Percentiles rank a stretch among this genome's conserved stretches.
Conservation (phyloP, 2,888 invertebrate species). For the Phortica magna region DNA sequence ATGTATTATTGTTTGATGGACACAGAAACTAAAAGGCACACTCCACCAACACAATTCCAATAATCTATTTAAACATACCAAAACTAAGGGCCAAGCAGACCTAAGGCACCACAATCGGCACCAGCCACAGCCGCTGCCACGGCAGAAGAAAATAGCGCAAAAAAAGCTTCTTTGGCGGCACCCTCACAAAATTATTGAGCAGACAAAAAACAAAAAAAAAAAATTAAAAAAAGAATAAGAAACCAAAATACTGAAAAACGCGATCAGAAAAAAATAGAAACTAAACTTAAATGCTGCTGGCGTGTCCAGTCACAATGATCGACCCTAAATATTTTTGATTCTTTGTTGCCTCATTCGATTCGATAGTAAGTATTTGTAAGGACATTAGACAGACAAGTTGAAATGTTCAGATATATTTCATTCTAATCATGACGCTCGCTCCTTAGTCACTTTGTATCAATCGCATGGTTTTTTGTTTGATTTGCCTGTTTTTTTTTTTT, state of each 20-base stretch:
- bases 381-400: slow-evolving; percentile 15
- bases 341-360: slow-evolving; percentile 29
- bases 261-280: slow-evolving; percentile 33
- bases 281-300: slow-evolving; percentile 44
- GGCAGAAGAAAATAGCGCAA: slow-evolving; percentile 33
- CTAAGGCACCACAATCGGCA: slow-evolving; percentile 14
- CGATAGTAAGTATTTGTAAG: background rate
- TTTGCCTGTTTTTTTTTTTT: slow-evolving; percentile 8
- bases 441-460: slow-evolving; percentile 23
- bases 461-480: slow-evolving; percentile 1
- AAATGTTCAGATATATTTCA: slow-evolving; percentile 57
- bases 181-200: slow-evolving; percentile 76
- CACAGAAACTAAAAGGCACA: slow-evolving; percentile 9
- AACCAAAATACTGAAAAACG: slow-evolving; percentile 12
- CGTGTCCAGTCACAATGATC: slow-evolving; percentile 53
- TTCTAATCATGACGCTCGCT: slow-evolving; percentile 65
- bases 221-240: too few species aligned
- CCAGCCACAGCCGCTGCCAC: background rate
- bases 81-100: slow-evolving; percentile 45
- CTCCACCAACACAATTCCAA: slow-evolving; percentile 55
- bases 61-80: slow-evolving; percentile 66
- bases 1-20: slow-evolving; percentile 10
- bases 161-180: slow-evolving; percentile 70
- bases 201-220: slow-evolving; percentile 58
- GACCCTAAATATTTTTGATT: slow-evolving; percentile 66